A percentile compares a stretch with the other conserved stretches of the same genome.
Evolutionary conservation across 2,888 invertebrate genomes (phyloP).

Genomic region (Metallyticus violacea): DNA sequence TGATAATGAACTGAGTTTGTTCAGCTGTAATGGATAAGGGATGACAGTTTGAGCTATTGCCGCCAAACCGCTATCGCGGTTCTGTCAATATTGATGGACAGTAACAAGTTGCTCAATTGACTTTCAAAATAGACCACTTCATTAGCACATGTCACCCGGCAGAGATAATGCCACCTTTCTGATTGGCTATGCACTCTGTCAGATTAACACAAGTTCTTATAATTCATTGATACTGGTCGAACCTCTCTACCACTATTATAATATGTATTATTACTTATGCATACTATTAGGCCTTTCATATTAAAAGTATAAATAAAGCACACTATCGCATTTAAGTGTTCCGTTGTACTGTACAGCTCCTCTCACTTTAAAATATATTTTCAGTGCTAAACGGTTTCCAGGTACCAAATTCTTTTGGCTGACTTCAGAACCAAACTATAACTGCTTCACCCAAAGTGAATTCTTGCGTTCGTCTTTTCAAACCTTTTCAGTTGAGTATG

Average conservation of each 20-base stretch:
- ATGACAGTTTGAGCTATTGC: not conserved
- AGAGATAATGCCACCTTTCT: not conserved
- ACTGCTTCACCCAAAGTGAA: too few relatives aligned
- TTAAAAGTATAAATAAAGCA: too few relatives aligned
- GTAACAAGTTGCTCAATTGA: not conserved
- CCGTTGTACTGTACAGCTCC: too few relatives aligned
- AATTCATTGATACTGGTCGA: not conserved
- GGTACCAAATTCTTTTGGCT: too few relatives aligned
- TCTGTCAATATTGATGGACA: not conserved
- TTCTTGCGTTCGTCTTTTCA: too few relatives aligned
- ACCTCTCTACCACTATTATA: not conserved
- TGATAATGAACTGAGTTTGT: not conserved
- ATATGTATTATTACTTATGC: too few relatives aligned
- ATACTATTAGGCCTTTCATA: too few relatives aligned
- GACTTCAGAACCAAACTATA: too few relatives aligned
- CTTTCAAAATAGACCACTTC: not conserved
- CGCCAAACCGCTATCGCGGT: not conserved
- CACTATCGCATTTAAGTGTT: too few relatives aligned
- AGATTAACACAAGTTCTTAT: not conserved
- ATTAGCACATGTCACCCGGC: not conserved
- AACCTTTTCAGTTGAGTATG: too few relatives aligned
- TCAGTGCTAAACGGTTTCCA: too few relatives aligned
- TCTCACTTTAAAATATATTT: too few relatives aligned
- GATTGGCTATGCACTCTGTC: not conserved
- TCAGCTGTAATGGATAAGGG: not conserved